Conservation (phyloP, 2,113 vertebrate genomes). For the Entomyzon cyanotis region DNA sequence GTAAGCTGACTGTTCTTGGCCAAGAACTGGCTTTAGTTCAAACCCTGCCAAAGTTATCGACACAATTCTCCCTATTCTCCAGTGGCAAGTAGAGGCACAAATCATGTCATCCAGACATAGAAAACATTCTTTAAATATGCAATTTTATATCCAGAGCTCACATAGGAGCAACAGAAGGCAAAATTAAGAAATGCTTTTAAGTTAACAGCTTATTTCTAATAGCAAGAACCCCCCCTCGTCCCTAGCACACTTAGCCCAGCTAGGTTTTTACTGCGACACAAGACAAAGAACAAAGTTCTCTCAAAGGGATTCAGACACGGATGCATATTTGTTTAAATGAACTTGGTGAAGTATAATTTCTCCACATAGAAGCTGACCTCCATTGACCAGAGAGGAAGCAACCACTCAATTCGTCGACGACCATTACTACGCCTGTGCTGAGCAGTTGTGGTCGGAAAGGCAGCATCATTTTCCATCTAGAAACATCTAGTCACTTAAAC, state of each 20-base stretch:
- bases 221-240: not conserved
- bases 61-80: not conserved
- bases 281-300: not conserved
- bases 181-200: not conserved
- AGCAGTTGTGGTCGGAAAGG: fast-evolving
- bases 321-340: not conserved
- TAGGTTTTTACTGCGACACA: not conserved
- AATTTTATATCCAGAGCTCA: not conserved
- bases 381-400: not conserved
- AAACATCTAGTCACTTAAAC: not conserved
- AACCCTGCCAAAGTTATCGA: not conserved
- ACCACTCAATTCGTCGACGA: not conserved
- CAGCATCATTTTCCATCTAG: not conserved
- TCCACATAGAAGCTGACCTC: not conserved
- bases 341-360: not conserved
- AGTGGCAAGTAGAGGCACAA: not conserved
- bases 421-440: not conserved
- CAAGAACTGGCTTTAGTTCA: not conserved
- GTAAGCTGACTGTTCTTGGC: not conserved
- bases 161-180: not conserved
- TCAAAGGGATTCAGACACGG: not conserved
- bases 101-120: not conserved
- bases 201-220: not conserved
- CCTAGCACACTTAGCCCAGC: not conserved
- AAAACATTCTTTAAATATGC: not conserved